Evolutionary conservation across 2,113 vertebrate genomes (phyloP), one percentile per base, ranked within the genome.

Genomic region (Jacana jacana): DNA sequence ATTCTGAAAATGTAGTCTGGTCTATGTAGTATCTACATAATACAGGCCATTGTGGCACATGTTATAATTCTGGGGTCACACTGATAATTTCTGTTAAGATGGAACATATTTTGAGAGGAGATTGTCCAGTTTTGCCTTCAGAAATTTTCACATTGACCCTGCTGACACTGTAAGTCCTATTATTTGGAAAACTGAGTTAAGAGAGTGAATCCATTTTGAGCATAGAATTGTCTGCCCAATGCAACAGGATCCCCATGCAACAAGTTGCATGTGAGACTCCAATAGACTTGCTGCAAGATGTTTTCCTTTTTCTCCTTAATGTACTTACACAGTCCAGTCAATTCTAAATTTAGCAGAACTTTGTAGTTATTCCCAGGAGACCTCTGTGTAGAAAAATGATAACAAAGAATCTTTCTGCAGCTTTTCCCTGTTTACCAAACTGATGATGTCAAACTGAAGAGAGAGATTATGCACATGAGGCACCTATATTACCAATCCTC

Each of bases 11-110:
- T 42, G 24, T 11, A 60, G 31, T 33, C 28, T 87, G 24, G 48
- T 33, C 23, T 84, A 23, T 9, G 5, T 28, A 51, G 71, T 57
- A 39, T 22, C 37, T 72, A 27, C 7, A 19, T 44, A 83, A 65
- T 13, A 16, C 17, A 73, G 24, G 11, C 18, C 24, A 6, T 13
- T 65, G 57, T 71, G 14, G 18, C 44, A 55, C 0, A 0, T 52
- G 28, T 31, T 23, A 57, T 46, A 27, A 55, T 44, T 81, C 3
- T 82, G 63, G 27, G 33, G n/a, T 52, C 71, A 35, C 28, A 28
- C 4, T 30, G 13, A n/a, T 12, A 14, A 25, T 81, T 91, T 72
- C 35, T 54, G 11, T 71, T 20, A 10, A 61, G 24, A 35, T 92
- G 72, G 30, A 70, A 42, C 4, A 2, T 66, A 39, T 51, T 89